These are phyloP conservation scores for Lasioglossum vierecki DNA, from an alignment of 2,888 invertebrate genomes.

Conservation along the genomic window DNA sequence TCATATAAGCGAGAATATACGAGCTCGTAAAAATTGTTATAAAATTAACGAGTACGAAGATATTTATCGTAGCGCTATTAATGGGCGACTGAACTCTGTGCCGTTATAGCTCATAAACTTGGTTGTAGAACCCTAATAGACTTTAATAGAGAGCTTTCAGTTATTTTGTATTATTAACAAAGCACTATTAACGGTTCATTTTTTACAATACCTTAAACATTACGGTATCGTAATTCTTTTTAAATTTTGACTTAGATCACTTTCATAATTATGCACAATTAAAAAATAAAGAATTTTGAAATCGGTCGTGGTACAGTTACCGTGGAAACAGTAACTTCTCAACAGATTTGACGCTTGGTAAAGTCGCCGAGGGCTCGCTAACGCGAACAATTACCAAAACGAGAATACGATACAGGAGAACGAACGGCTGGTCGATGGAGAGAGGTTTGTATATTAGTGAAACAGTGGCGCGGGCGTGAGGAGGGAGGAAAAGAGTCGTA, in stretches of 20 bases:
- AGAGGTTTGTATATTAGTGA: not conserved
- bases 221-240: no score
- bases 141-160: not conserved
- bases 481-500: constrained; percentile 37
- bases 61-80: not conserved
- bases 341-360: not conserved
- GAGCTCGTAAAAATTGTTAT: not conserved
- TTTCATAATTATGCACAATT: no score
- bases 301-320: not conserved
- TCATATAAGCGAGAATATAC: not conserved
- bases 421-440: not conserved
- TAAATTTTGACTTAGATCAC: no score
- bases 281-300: no score
- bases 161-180: not conserved
- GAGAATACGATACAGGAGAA: not conserved
- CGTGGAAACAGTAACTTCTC: not conserved
- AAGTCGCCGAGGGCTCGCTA: not conserved
- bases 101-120: not conserved
- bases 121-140: not conserved
- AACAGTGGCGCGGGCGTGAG: not conserved
- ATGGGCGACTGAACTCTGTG: no score
- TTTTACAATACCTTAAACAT: no score
- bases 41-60: not conserved
- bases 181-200: no score
- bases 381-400: not conserved